phyloP scores from a whole-genome alignment of 2,113 vertebrate species.

The Pseudolaguvia tuberculata region DNA sequence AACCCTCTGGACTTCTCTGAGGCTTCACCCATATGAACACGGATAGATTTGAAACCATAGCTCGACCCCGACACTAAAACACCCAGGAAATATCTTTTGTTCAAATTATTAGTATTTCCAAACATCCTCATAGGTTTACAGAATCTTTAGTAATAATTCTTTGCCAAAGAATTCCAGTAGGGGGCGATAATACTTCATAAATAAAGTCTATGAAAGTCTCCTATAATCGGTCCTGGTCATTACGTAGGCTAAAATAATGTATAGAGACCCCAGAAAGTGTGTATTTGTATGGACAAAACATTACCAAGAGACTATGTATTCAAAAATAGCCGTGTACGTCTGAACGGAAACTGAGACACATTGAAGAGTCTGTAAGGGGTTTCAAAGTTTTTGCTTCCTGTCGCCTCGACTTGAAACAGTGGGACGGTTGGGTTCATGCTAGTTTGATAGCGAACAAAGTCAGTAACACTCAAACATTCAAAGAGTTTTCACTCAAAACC shows the following conservation, averaged over 20 bases:
- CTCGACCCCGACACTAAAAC: neutral
- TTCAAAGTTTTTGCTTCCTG: neutral
- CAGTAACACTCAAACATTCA: conserved; percentile 1
- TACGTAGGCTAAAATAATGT: neutral
- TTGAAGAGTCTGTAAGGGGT: neutral
- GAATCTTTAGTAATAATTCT: no score
- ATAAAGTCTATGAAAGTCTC: no score
- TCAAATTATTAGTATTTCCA: neutral
- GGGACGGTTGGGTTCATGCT: neutral
- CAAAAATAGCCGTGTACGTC: conserved; percentile 6
- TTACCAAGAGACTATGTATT: neutral
- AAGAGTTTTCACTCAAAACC: conserved; percentile 5
- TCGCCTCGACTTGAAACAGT: conserved; percentile 5
- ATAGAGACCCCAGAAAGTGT: no score
- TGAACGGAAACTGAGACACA: neutral
- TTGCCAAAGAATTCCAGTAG: neutral
- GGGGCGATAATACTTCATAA: neutral
- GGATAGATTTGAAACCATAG: neutral
- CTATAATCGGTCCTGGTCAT: neutral
- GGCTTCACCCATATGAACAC: neutral
- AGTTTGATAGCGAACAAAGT: neutral
- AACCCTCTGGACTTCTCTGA: conserved; percentile 8
- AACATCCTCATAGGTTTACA: neutral
- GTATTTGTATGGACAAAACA: neutral
- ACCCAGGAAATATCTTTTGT: neutral